Evolutionary conservation across 2,888 invertebrate genomes (phyloP), one percentile per base, ranked within the genome.

Genomic region (Spisula subtruncata): DNA sequence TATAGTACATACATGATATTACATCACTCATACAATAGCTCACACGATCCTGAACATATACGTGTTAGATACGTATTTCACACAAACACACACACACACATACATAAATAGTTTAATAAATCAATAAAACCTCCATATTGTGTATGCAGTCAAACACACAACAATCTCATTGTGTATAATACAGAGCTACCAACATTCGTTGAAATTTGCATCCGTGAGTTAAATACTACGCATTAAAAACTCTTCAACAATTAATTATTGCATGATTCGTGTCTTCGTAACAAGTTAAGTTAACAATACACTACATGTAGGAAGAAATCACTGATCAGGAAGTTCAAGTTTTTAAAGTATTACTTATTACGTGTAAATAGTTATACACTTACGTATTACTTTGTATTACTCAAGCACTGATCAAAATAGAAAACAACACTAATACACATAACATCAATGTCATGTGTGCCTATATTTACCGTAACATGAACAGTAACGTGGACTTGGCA

Each of bases 181-280:
- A 75, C 75, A 75, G 75, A 20, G 16, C 35, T 75, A 75, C 32
- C 32, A 35, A 75, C 16, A 41, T 75, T 75, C 75, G 75, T 75
- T 75, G 75, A 75, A 35, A 5, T 32, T 75, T 75, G 75, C 75
- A 75, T 75, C 75, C 75, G 75, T 75, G 60, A 66, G 60, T 75
- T 18, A 75, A 75, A 75, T 32, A 75, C 75, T 32, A 75, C n/a
- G 35, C 4, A 75, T 75, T 18, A 16, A 71, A 32, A 32, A 75
- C 12, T 75, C 32, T 75, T 18, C 18, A 18, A 75, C 32, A 32
- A 75, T 75, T 66, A 32, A 35, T 75, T 75, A 75, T 75, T 75
- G 75, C 75, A 75, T 75, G 75, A 75, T 25, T 8, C n/a, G 60
- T 60, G 1, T 32, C 16, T 32, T 20, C 16, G 29, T 16, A 32